Evolutionary conservation across 1,140 invertebrate genomes (phyloP), one percentile per base, ranked within the genome.

Genomic region (Eufriesea mexicana): DNA sequence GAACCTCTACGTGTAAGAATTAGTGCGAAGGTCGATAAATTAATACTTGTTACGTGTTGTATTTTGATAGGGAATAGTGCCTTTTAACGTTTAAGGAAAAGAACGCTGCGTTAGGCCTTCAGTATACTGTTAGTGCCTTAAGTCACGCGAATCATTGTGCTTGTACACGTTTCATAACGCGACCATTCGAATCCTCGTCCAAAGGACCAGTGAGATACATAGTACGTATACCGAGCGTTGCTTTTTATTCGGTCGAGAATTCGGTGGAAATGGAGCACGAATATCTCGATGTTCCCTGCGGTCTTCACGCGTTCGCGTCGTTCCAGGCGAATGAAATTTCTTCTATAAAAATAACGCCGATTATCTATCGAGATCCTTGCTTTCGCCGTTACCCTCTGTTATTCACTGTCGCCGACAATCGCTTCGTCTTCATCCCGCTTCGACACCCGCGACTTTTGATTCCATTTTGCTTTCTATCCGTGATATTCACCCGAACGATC

Each of bases 31-130:
- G 74, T 87, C 49, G 79, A 87, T 89, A 80, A 85, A 89, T 87
- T 79, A 85, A 81, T 85, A 86, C 84, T 86, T 85, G 84, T 89
- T 88, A 88, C 85, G 78, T 82, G 89, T 89, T 90, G 85, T 89
- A 91, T 90, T 90, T 91, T 84, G 79, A 91, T 92, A 92, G 92
- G 87, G 83, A 90, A 92, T 93, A 93, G 93, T 94, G 93, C 93
- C 93, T 94, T 94, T 86, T 91, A 90, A 92, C 86, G 76, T 89
- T 74, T 89, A 89, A 89, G 87, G 86, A 84, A 84, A 79, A 83
- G 78, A 85, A 87, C 83, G 84, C 88, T 91, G 85, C 84, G 84
- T 90, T 92, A 91, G 87, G 88, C 86, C 86, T 86, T 87, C 91
- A 92, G 90, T 91, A 89, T 90, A 87, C 91, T 88, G 85, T 86